Evolutionary conservation across 2,113 vertebrate species (phyloP).

Genomic region (Lates calcarifer): DNA sequence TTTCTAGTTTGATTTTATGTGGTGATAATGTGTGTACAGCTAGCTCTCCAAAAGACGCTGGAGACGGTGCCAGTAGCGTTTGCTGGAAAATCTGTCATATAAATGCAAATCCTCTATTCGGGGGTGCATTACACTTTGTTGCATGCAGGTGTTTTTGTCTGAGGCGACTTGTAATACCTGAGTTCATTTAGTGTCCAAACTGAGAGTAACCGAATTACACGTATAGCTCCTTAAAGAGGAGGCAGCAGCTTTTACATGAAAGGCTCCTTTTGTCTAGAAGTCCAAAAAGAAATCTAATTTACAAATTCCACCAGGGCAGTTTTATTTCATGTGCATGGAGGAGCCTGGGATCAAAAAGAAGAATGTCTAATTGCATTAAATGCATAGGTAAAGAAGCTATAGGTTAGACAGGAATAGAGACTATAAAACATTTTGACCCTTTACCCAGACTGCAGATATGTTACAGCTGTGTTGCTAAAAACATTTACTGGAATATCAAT

Average conservation of each 20-base stretch:
- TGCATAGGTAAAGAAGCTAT: background rate
- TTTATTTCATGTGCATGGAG: constrained; percentile 13
- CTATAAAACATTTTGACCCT: background rate
- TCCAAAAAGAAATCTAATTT: constrained; percentile 45
- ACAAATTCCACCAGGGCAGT: constrained; percentile 22
- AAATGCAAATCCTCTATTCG: background rate
- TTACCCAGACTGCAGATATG: constrained; percentile 11
- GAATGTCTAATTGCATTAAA: constrained; percentile 1
- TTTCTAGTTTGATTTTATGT: background rate
- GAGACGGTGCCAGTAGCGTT: background rate
- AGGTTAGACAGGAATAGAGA: background rate
- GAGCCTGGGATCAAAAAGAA: background rate
- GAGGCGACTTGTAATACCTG: background rate
- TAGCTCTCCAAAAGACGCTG: background rate
- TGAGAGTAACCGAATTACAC: constrained; percentile 25
- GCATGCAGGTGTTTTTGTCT: background rate
- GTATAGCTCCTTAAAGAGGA: background rate
- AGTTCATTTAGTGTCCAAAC: background rate
- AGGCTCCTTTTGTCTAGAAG: constrained; percentile 15
- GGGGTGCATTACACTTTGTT: no score
- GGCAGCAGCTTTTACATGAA: background rate
- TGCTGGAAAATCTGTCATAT: background rate
- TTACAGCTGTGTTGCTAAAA: background rate
- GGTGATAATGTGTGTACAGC: background rate
- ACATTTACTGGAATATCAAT: background rate